These are phyloP conservation scores for Synanthedon tipuliformis DNA, from an alignment of 2,888 invertebrate species.

Conservation along the genomic window DNA sequence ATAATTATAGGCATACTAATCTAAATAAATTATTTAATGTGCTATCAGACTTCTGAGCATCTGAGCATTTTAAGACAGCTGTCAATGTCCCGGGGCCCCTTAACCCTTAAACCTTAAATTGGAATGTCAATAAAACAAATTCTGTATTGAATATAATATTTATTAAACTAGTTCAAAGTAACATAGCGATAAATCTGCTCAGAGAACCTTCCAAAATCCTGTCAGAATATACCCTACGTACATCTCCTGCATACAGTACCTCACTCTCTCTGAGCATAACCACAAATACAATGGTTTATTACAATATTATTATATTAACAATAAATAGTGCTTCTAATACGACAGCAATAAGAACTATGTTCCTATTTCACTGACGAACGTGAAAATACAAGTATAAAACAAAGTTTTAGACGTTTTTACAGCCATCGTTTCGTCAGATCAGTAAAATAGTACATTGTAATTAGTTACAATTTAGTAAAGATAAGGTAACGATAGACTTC, in stretches of 20 bases:
- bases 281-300: slow-evolving; percentile 47
- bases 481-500: slow-evolving; percentile 26
- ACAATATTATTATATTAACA: slow-evolving; percentile 50
- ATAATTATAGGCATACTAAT: too few relatives aligned
- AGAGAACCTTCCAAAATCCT: slow-evolving; percentile 32
- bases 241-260: slow-evolving; percentile 29
- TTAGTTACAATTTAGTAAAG: slow-evolving; percentile 25
- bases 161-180: slow-evolving; percentile 55
- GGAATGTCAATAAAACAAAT: background rate
- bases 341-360: slow-evolving; percentile 1
- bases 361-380: slow-evolving; percentile 4
- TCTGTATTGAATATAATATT: slow-evolving; percentile 32
- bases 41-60: too few relatives aligned
- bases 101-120: too few relatives aligned
- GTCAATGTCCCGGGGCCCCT: too few relatives aligned
- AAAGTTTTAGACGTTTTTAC: slow-evolving; percentile 18
- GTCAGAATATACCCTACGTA: slow-evolving; percentile 22
- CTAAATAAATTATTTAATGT: too few relatives aligned
- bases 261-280: slow-evolving; percentile 37
- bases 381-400: slow-evolving; percentile 14
- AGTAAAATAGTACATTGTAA: slow-evolving; percentile 5
- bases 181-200: slow-evolving; percentile 54
- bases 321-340: slow-evolving; percentile 46
- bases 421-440: slow-evolving; percentile 9
- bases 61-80: too few relatives aligned